Base-by-base conservation (phyloP, 2,888 invertebrate species). In the Melanostoma scalare region DNA sequence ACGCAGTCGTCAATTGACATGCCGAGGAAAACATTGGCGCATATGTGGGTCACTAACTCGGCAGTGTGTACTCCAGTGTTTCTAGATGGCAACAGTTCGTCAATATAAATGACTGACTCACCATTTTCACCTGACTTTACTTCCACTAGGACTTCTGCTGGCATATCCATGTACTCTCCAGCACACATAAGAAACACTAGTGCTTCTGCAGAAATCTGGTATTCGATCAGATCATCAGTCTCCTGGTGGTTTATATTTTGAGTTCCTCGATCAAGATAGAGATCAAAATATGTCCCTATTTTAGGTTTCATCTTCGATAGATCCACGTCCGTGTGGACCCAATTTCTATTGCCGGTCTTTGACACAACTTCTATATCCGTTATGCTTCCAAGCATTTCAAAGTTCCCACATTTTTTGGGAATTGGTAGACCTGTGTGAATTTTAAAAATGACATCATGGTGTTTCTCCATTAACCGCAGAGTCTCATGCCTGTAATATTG, bases 11-110 rank as follows among this genome's bases (percentile, higher is more conserved):
- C 35, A 2, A 36, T 5, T 2, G n/a, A 42, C 8, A 33, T 36
- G 8, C 38, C 35, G 1, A 78, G n/a, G 9, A 75, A 84, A 2
- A 48, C 36, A 1, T 79, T 55, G 0, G 55, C 6, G n/a, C 67
- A 67, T 2, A 55, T 46, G 3, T 20, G 55, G n/a, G 88, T 30
- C 1, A 90, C 48, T 3, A 84, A 76, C 30, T 86, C 87, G 36
- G 87, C 87, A 2, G 89, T 89, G 61, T 90, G 89, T 86, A 89
- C 88, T 1, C 91, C 90, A 9, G 87, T 87, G 9, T 87, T 85
- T 3, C 88, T 86, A 0, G 89, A 74, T 0, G 90, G 90, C n/a
- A 90, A 55, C 0, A 89, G 88, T 0, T 85, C 53, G 4, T 88
- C 65, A n/a, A 90, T 89, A 6, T 87, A 73, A 1, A 90, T 61